Evolutionary conservation across 2,797 vertebrate species (phyloP), one percentile per base, ranked within the genome.

Genomic region (Rhinophrynus dorsalis): DNA sequence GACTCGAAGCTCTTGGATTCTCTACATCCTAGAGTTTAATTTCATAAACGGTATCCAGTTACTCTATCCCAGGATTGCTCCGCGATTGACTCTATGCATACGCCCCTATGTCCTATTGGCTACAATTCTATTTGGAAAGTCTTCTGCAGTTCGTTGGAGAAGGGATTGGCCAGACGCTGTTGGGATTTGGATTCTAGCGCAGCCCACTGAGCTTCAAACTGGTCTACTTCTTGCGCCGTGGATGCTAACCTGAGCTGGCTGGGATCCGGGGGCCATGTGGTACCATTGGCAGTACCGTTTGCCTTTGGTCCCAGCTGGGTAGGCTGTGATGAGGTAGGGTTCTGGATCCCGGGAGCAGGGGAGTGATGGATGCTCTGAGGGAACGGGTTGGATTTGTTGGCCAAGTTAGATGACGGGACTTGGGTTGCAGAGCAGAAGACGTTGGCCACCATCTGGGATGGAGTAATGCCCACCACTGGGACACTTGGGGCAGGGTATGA

Each of bases 361-460:
- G 70, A 20, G 38, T 73, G 62, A 38, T 82, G 76, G 26, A 81
- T 68, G 62, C 88, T 88, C 2, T 38, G 68, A 18, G 68, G 63
- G 35, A 72, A 67, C 5, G 74, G 57, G 24, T 72, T 72, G 23
- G 61, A 85, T 50, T 89, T 81, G 20, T 68, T 70, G 30, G 78
- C 77, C 2, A 80, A 74, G 0, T 88, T 85, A 3, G 91, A 82
- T 1, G 91, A 82, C 12, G 82, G 83, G 9, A 77, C 76, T 76
- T 81, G 85, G 38, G 91, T 79, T 0, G 92, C 93, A 0, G 92
- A 92, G 85, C 94, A 95, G 84, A 97, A 96, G 76, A 88, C 95
- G 0, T 96, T 95, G 73, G 94, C 93, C 75, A 97, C 95, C 94
- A 96, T 96, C 83, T 97, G 95, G 0, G 95, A 97, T 2, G 95